Base-by-base conservation (phyloP, 1,140 invertebrate genomes). In the Hyphantria cunea region DNA sequence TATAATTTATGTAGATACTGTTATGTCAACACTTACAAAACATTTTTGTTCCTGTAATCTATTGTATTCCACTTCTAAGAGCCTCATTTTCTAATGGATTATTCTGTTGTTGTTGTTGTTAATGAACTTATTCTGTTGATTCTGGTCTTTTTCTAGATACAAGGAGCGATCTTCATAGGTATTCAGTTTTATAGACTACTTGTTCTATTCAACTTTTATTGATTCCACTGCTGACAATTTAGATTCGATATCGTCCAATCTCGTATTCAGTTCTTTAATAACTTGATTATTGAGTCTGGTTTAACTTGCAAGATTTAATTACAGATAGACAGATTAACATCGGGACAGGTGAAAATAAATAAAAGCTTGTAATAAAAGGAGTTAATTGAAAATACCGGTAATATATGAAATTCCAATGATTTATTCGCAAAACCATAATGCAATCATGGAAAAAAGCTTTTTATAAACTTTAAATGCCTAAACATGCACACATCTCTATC, bases 1-100 rank as follows among this genome's bases (percentile, higher is more conserved):
- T 13, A n/a, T 12, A 0, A 7, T 44, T n/a, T 44, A 7, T n/a
- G 12, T 44, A 6, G 0, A 44, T 12, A 12, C 12, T 12, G 3
- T n/a, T 34, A 51, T 51, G 34, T 51, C 49, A 37, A 51, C 14
- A 12, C 34, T 51, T 0, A 13, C 31, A 6, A 51, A 33, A 0
- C 49, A 32, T 34, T 9, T 37, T 12, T 37, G 32, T 10, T 51
- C 31, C 10, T 51, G 32, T 0, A 6, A 14, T 34, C 32, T 17
- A n/a, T 50, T 50, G 31, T 50, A 32, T 5, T 32, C 48, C 6
- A 13, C 3, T 25, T 25, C 17, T 5, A 25, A 25, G 5, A 25
- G 17, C 5, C 5, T 25, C 17, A 25, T 25, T 25, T 12, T 32
- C 25, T n/a, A 12, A 33, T 12, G 31, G 15, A 25, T 25, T 25